Base-by-base conservation (phyloP, 37 sponge, comb jelly and placozoan species). In the Halisarca cf. caerulea region DNA sequence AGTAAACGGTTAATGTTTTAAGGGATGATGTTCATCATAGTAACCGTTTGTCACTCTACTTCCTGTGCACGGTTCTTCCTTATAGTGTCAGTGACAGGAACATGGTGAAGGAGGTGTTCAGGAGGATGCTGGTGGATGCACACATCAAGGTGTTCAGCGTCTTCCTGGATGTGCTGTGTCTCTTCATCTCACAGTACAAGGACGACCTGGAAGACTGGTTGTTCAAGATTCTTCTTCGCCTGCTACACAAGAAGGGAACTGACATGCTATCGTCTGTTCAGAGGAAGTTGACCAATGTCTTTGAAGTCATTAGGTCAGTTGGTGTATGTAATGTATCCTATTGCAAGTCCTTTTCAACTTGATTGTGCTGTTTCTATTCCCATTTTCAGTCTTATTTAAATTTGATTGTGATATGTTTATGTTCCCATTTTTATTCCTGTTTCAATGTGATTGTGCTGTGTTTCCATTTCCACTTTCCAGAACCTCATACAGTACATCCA, bases 161-260 rank as follows among this genome's bases (percentile, higher is more conserved):
- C 85, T 95, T 95, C 32, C 85, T 95, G 70, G 92, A 95, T 30
- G 82, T 81, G 17, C 78, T 95, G 28, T 68, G 45, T 15, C 7
- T 51, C 24, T 95, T 89, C 70, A 85, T 95, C 0, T 66, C 83
- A 38, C 62, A 82, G 57, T 86, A 92, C 59, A 45, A 78, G 43
- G 86, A 87, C 43, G 45, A 92, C 30, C 64, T 95, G 47, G 86
- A 91, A 0, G 95, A 89, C 79, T 95, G 92, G 93, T 82, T 95
- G 53, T 91, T 87, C 74, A 38, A 88, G 25, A 59, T 95, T 44
- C 80, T 95, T 38, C 80, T 90, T 27, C 81, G 83, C 41, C 70
- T 95, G 28, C 64, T 95, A 41, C 92, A 89, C 70, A 83, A 87
- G 33, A 83, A 86, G 37, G 92, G 95, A 6, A 82, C 80, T 0